Percentiles rank a stretch among this genome's conserved stretches.
Conservation (phyloP, 1,140 invertebrate genomes). For the Thaumetopoea pityocampa region DNA sequence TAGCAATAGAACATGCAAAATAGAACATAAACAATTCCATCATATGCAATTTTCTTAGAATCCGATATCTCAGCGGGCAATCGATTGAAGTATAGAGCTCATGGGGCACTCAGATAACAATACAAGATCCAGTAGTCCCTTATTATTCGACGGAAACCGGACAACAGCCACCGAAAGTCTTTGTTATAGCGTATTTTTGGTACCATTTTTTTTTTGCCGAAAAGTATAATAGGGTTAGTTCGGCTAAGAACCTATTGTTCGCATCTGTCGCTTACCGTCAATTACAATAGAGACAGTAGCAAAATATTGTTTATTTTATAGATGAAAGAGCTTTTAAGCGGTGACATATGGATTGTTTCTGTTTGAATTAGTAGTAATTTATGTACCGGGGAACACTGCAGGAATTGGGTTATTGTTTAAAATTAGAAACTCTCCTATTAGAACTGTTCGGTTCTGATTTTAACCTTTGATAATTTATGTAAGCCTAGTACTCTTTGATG, state of each 20-base stretch:
- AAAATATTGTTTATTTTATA: constrained; percentile 71
- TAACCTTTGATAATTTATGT: constrained; percentile 43
- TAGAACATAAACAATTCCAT: too few relatives aligned
- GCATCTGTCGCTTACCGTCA: constrained; percentile 45
- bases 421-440: constrained; percentile 35
- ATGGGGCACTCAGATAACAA: constrained; percentile 50
- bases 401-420: constrained; percentile 63
- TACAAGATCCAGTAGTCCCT: constrained; percentile 41
- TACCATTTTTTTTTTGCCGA: constrained; percentile 52
- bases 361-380: constrained; percentile 54
- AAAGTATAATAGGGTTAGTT: constrained; percentile 64
- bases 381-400: constrained; percentile 46
- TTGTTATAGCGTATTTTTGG: constrained; percentile 49
- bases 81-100: constrained; percentile 46
- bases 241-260: constrained; percentile 43
- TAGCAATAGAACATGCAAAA: background rate
- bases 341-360: constrained; percentile 56
- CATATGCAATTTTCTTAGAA: constrained; percentile 39
- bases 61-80: constrained; percentile 45
- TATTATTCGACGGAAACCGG: constrained; percentile 56
- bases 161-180: constrained; percentile 37
- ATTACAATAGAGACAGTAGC: constrained; percentile 56
- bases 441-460: constrained; percentile 21
- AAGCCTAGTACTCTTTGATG: background rate
- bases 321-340: constrained; percentile 55